A percentile compares a stretch with the other conserved stretches of the same genome.
phyloP scores from a whole-genome alignment of 2,797 vertebrate species.

The Glossophaga mutica region DNA sequence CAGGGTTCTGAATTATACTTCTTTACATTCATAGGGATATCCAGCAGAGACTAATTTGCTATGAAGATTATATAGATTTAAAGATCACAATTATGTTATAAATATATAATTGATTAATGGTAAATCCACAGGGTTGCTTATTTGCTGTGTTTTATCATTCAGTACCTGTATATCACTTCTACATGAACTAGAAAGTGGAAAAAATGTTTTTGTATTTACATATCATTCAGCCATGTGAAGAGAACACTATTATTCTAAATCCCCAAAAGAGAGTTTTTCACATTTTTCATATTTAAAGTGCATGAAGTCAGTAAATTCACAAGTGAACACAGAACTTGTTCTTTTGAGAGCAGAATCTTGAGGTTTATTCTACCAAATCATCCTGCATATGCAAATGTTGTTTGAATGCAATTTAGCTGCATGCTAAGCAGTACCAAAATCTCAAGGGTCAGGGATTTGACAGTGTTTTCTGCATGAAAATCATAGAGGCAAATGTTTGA shows the following conservation, averaged over 20 bases:
- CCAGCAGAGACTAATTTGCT: background rate
- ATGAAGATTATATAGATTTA: background rate
- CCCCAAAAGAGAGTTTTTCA: slow-evolving; percentile 15
- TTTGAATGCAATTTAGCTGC: slow-evolving; percentile 42
- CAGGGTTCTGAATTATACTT: background rate
- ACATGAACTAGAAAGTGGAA: background rate
- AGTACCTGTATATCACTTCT: background rate
- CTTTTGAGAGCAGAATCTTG: slow-evolving; percentile 41
- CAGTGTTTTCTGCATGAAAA: slow-evolving; percentile 52
- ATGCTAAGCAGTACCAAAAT: slow-evolving; percentile 54
- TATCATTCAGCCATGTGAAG: background rate
- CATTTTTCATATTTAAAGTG: slow-evolving; percentile 60
- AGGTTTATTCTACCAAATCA: slow-evolving; percentile 63
- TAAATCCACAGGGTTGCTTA: background rate
- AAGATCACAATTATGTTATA: background rate
- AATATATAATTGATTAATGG: background rate
- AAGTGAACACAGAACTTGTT: slow-evolving; percentile 57
- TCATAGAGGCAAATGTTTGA: slow-evolving; percentile 65
- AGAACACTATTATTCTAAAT: slow-evolving; percentile 31
- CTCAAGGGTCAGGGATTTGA: slow-evolving; percentile 65
- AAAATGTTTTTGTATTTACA: slow-evolving; percentile 12
- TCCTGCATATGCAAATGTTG: slow-evolving; percentile 58
- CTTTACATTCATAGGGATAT: background rate
- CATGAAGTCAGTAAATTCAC: slow-evolving; percentile 53
- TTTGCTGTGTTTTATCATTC: background rate